These are phyloP conservation scores for Lepidochrysops patricia DNA, from an alignment of 2,888 invertebrate genomes.

Conservation along the genomic window DNA sequence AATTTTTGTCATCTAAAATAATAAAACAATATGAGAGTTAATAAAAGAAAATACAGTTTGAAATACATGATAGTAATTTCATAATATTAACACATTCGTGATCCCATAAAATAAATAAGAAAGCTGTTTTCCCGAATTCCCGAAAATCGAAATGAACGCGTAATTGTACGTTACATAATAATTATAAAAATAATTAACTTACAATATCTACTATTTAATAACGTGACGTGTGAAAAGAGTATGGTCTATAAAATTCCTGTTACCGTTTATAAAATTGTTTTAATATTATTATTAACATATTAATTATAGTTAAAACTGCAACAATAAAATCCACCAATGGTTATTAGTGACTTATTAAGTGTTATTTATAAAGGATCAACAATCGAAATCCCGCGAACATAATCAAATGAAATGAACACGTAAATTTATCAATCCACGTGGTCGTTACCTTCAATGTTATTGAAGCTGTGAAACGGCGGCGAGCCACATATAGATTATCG, in stretches of 20 bases:
- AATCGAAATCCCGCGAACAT: not conserved
- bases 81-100: not conserved
- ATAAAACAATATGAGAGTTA: too few relatives aligned
- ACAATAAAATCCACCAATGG: not conserved
- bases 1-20: too few relatives aligned
- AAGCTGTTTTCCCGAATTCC: not conserved
- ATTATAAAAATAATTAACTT: too few relatives aligned
- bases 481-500: constrained; percentile 41
- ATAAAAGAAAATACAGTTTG: not conserved
- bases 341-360: not conserved
- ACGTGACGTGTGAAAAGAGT: too few relatives aligned
- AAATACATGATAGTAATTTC: not conserved
- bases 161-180: not conserved
- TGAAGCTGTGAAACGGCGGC: constrained; percentile 40
- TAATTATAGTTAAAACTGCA: not conserved
- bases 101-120: not conserved
- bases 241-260: too few relatives aligned
- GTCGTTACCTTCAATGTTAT: constrained; percentile 46
- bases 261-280: too few relatives aligned
- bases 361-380: not conserved
- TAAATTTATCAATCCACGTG: constrained; percentile 34
- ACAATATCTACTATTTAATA: too few relatives aligned
- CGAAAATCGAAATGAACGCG: not conserved
- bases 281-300: too few relatives aligned
- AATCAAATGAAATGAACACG: constrained; percentile 23